Base-by-base conservation (phyloP, 2,888 invertebrate species). In the Oscheius sp. region DNA sequence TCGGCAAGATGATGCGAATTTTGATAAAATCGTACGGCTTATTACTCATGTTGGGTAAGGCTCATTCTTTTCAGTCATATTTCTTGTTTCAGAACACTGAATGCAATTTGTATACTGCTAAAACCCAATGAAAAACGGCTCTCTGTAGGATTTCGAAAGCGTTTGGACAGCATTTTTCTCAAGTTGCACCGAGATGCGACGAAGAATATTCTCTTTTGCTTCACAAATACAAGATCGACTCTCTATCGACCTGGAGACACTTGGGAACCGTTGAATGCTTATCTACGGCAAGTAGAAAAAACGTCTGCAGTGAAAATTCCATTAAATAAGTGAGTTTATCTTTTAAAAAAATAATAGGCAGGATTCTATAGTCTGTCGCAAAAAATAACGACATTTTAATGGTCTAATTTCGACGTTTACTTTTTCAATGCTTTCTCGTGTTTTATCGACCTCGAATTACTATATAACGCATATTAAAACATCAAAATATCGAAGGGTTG, bases 171-270 rank as follows among this genome's bases (percentile, higher is more conserved):
- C 53, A 35, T 84, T 3, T 69, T 84, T 12, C 70, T 73, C 1
- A 70, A 81, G 35, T 68, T 84, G 45, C 81, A 86, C 63, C 66
- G 69, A 64, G 68, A 52, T 46, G 84, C 83, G 12, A 69, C 73
- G 16, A 56, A 77, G 27, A 84, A 85, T 71, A 82, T 84, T 45
- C 59, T 82, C 9, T 84, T 84, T 53, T 64, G 73, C 25, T 84
- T 86, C 70, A 85, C 84, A 35, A 80, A 85, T 52, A 46, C 80
- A 3, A 16, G 56, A 74, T n/a, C 53, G 2, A 61, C 41, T 23
- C 61, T 43, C 13, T 61, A 61, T 35, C 7, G 45, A 21, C 43
- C 61, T 13, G 61, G 61, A 18, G 61, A 61, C 12, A 43, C 61
- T 5, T 6, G 6, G n/a, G 16, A 9, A 3, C 12, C 25, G 16